Evolutionary conservation across 1,140 invertebrate genomes (phyloP).

Genomic region (Drusus annulatus): DNA sequence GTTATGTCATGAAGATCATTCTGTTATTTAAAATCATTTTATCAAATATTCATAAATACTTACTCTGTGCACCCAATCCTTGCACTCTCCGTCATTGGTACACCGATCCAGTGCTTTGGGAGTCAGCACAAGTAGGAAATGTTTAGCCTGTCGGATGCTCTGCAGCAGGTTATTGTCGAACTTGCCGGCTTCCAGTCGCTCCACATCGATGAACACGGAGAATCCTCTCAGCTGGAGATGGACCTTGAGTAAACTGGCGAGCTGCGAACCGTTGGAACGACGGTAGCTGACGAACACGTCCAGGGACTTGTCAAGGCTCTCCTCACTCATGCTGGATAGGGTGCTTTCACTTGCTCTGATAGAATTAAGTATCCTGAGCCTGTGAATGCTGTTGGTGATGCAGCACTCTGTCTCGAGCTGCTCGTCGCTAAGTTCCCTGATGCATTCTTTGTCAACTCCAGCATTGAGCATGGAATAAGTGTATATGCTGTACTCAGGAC

Average conservation of each 20-base stretch:
- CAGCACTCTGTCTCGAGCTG: constrained; percentile 91
- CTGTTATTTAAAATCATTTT: too few species aligned
- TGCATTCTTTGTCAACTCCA: constrained; percentile 91
- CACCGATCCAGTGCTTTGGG: constrained; percentile 96
- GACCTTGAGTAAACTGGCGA: constrained; percentile 94
- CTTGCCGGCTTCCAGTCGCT: constrained; percentile 95
- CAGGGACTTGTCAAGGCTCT: constrained; percentile 87
- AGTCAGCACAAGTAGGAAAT: constrained; percentile 97
- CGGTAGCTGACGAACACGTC: constrained; percentile 99
- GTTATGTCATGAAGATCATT: too few species aligned
- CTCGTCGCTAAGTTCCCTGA: constrained; percentile 89
- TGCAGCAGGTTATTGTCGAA: constrained; percentile 98
- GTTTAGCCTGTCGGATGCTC: constrained; percentile 96
- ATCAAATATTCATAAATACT: too few species aligned
- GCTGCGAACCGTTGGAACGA: constrained; percentile 96
- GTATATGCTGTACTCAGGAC: constrained; percentile 94
- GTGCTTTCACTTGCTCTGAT: constrained; percentile 80
- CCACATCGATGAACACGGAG: constrained; percentile 96
- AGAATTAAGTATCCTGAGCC: constrained; percentile 90
- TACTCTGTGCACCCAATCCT: constrained; percentile 99
- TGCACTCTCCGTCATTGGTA: constrained; percentile 91
- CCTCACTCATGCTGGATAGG: constrained; percentile 77
- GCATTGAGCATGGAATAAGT: constrained; percentile 97
- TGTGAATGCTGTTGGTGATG: constrained; percentile 95
- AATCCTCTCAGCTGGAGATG: constrained; percentile 96